Conservation (phyloP, 2,888 invertebrate species). For the Seira musarum region DNA sequence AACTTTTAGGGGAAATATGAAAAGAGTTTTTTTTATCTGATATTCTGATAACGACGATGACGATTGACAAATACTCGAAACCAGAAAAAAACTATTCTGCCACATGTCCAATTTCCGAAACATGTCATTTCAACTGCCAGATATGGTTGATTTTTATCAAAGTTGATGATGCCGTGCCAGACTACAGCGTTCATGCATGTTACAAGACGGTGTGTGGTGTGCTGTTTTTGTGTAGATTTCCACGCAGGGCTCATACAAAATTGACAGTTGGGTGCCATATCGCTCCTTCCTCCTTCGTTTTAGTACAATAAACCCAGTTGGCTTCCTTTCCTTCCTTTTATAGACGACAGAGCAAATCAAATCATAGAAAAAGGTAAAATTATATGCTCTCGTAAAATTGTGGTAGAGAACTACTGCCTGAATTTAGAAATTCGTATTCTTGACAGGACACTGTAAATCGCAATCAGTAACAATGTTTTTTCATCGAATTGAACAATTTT, state of each 20-base stretch:
- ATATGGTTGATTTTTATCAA: conserved; percentile 15
- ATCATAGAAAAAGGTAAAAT: too few relatives aligned
- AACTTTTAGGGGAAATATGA: conserved; percentile 10
- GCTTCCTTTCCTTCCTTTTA: too few relatives aligned
- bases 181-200: background rate
- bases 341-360: too few relatives aligned
- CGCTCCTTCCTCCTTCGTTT: too few relatives aligned
- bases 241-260: background rate
- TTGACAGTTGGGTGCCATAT: conserved; percentile 5
- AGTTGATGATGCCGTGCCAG: conserved; percentile 8
- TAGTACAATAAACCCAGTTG: too few relatives aligned
- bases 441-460: too few relatives aligned
- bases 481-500: too few relatives aligned
- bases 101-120: conserved; percentile 45
- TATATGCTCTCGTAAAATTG: too few relatives aligned
- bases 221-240: background rate
- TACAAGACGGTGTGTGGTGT: conserved; percentile 4
- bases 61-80: conserved; percentile 37
- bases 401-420: too few relatives aligned
- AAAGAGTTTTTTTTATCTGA: conserved; percentile 33
- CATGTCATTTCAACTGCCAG: conserved; percentile 42
- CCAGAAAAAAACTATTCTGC: conserved; percentile 11
- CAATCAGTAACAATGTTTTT: too few relatives aligned
- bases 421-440: too few relatives aligned
- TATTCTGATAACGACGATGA: conserved; percentile 35